Base-by-base conservation (phyloP, 2,797 vertebrate species). In the Erpetoichthys calabaricus region DNA sequence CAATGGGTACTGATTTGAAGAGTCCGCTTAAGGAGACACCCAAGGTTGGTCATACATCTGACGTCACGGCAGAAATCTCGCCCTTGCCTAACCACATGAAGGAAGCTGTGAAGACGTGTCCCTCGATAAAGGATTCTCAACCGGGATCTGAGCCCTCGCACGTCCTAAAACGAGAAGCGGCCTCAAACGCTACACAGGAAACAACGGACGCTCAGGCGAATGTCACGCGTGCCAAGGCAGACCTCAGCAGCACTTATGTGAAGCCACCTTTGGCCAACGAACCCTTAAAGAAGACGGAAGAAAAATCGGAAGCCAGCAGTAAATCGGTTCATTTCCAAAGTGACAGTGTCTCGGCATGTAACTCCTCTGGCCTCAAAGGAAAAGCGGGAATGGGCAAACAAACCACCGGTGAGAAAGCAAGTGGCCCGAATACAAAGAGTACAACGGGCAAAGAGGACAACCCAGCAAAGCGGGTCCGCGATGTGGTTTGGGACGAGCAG, bases 401-500 rank as follows among this genome's bases (percentile, higher is more conserved):
- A 1, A 65, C 63, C 2, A 56, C 68, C 0, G 70, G 67, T 0
- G 78, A 75, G 44, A 70, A 73, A 44, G 75, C 88, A 45, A 80
- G 82, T 42, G 76, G 64, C 9, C 58, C 60, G 5, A 61, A 64
- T 1, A n/a, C 8, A 0, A 74, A 70, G 7, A 60, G 66, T 58
- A 70, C 63, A 47, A 56, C 71, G 0, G 79, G 65, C 65, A 73
- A 71, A 42, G 80, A 75, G 4, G 51, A 73, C 55, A 80, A 80
- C 5, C 78, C 80, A 55, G 70, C 60, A 41, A 80, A 91, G 66
- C 79, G 79, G 0, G 60, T 98, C 60, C 84, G 92, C 3, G 94
- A 99, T 41, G 95, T 99, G 0, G 75, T 95, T 45, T 99, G 96
- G 95, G 96, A 99, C 0, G 96, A 98, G 59, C 94, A 99, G 64